These are phyloP conservation scores for Botia almorhae DNA, from an alignment of 2,797 vertebrate genomes.

Conservation along the genomic window DNA sequence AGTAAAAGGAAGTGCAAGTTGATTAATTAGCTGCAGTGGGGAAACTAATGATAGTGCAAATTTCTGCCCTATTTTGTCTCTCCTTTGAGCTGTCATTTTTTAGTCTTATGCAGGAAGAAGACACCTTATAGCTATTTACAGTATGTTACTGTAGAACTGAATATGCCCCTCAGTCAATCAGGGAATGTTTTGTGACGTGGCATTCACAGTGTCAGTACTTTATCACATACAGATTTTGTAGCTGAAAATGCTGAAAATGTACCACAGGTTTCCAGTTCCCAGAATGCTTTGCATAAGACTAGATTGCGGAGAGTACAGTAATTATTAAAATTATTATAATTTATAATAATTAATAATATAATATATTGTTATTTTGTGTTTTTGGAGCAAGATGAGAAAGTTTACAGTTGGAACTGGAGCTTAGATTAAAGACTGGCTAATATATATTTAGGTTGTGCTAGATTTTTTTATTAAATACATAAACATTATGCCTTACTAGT, in stretches of 20 bases:
- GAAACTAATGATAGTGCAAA: conserved; percentile 2
- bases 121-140: background rate
- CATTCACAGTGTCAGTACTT: too few species aligned
- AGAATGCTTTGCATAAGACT: background rate
- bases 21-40: conserved; percentile 11
- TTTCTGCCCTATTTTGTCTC: background rate
- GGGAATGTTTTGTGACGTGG: background rate
- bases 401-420: background rate
- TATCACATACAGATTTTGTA: background rate
- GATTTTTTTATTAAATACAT: background rate
- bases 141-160: background rate
- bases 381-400: background rate
- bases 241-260: background rate
- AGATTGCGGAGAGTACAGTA: background rate
- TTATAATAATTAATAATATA: too few species aligned
- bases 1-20: background rate
- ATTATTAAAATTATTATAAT: background rate
- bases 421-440: too few species aligned
- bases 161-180: background rate
- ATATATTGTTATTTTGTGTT: background rate
- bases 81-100: background rate
- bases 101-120: background rate
- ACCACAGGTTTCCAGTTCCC: background rate
- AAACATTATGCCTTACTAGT: too few species aligned
- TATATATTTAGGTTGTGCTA: background rate